Conservation (phyloP, 2,113 vertebrate genomes). For the Oriolus oriolus region DNA sequence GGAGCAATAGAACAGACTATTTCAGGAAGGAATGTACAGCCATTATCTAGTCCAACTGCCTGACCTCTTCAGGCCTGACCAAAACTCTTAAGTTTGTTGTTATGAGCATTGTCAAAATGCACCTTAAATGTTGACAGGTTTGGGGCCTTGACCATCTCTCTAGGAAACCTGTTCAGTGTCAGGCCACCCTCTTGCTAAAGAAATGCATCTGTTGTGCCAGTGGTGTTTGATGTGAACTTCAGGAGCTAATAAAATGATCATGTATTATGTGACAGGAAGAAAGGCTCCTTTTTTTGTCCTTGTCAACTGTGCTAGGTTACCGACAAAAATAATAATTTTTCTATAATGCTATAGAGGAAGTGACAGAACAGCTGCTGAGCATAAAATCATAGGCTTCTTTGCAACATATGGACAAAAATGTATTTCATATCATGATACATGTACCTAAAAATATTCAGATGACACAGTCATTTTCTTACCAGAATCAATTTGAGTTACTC, state of each 20-base stretch:
- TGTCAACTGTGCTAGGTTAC: not conserved
- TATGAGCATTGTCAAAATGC: not conserved
- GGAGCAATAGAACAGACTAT: not conserved
- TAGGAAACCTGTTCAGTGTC: not conserved
- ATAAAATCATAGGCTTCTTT: not conserved
- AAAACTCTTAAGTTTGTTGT: not conserved
- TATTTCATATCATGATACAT: not conserved
- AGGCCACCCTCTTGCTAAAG: accelerated
- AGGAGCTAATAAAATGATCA: not conserved
- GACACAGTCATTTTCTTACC: not conserved
- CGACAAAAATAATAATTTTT: not conserved
- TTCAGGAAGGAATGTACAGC: not conserved
- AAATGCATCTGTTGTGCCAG: not conserved
- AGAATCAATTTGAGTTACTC: not conserved
- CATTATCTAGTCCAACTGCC: not conserved
- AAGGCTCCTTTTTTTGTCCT: not conserved
- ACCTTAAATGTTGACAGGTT: too few relatives aligned
- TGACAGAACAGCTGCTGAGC: not conserved
- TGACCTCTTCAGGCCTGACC: not conserved
- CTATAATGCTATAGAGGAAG: not conserved
- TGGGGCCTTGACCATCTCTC: accelerated
- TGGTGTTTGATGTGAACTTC: not conserved
- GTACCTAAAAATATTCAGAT: not conserved
- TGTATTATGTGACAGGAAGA: not conserved
- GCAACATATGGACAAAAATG: not conserved